phyloP scores from a whole-genome alignment of 2,888 invertebrate species.

The Liodrosophila aerea region DNA sequence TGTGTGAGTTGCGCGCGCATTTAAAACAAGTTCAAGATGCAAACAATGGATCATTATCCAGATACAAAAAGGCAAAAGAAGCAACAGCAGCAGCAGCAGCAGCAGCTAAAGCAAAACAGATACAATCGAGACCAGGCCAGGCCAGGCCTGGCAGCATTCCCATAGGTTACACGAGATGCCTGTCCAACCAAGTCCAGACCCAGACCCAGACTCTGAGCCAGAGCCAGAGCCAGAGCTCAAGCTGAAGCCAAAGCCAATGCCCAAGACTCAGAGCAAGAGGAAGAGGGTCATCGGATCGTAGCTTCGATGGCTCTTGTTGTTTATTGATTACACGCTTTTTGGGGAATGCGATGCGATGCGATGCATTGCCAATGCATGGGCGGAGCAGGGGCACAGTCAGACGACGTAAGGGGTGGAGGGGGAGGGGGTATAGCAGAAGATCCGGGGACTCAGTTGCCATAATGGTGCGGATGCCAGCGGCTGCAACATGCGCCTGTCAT shows the following conservation, averaged over 20 bases:
- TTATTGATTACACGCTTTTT: constrained; percentile 81
- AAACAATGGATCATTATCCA: constrained; percentile 82
- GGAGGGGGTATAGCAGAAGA: constrained; percentile 6
- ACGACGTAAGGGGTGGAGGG: neutral
- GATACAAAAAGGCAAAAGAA: constrained; percentile 65
- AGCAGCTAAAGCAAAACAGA: constrained; percentile 52
- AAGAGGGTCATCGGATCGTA: constrained; percentile 60
- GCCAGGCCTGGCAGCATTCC: constrained; percentile 54
- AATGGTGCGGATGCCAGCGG: constrained; percentile 79
- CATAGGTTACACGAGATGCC: constrained; percentile 73
- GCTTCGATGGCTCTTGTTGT: constrained; percentile 78
- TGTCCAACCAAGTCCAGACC: constrained; percentile 18
- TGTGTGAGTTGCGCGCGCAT: constrained; percentile 71
- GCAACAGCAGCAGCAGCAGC: constrained; percentile 43
- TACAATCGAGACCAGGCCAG: constrained; percentile 64
- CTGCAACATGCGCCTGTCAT: constrained; percentile 79
- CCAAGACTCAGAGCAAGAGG: constrained; percentile 12
- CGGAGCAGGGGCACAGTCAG: constrained; percentile 14
- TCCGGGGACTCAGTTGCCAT: constrained; percentile 52
- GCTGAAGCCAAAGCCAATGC: constrained; percentile 10
- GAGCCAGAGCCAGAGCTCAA: constrained; percentile 10
- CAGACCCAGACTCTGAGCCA: neutral
- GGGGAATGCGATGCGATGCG: constrained; percentile 76
- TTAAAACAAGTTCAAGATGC: constrained; percentile 81
- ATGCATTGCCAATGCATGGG: constrained; percentile 61